A percentile compares a stretch with the other conserved stretches of the same genome.
Evolutionary conservation across 1,140 invertebrate species (phyloP).

Genomic region (Orius laevigatus): DNA sequence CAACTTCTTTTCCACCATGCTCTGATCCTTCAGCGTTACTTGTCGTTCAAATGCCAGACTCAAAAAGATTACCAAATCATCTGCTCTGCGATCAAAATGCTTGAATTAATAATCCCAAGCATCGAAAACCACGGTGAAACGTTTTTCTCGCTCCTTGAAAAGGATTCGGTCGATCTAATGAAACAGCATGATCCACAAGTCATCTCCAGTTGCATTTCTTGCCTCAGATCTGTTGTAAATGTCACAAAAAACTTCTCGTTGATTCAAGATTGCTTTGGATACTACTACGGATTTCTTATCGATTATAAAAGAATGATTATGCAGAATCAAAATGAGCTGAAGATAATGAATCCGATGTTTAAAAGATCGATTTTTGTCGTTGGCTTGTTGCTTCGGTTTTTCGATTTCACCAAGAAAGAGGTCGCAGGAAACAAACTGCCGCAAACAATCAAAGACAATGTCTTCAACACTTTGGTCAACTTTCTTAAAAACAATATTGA

Average conservation of each 20-base stretch:
- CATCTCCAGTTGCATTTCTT: slow-evolving; percentile 77
- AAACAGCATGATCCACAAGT: slow-evolving; percentile 79
- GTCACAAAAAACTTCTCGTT: slow-evolving; percentile 90
- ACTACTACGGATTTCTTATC: slow-evolving; percentile 41
- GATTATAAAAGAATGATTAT: slow-evolving; percentile 4
- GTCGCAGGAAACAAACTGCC: slow-evolving; percentile 43
- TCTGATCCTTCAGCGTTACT: slow-evolving; percentile 87
- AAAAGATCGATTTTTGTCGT: slow-evolving; percentile 84
- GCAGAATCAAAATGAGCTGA: not conserved
- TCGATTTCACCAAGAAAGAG: slow-evolving; percentile 77
- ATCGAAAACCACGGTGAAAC: slow-evolving; percentile 96
- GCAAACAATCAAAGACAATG: slow-evolving; percentile 65
- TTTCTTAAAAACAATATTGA: slow-evolving; percentile 67
- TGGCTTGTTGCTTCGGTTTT: slow-evolving; percentile 85
- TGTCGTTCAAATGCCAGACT: slow-evolving; percentile 79
- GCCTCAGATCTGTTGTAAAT: slow-evolving; percentile 89
- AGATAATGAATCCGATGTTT: slow-evolving; percentile 47
- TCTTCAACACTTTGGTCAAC: slow-evolving; percentile 75
- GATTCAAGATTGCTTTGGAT: slow-evolving; percentile 83
- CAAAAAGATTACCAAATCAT: slow-evolving; percentile 66
- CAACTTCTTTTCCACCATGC: slow-evolving; percentile 86
- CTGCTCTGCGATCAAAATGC: slow-evolving; percentile 67
- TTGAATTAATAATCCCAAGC: slow-evolving; percentile 91
- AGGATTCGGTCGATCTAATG: slow-evolving; percentile 89
- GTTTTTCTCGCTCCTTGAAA: slow-evolving; percentile 87